Conservation (phyloP, 1,140 invertebrate species). For the Pseudachorutes palmiensis region DNA sequence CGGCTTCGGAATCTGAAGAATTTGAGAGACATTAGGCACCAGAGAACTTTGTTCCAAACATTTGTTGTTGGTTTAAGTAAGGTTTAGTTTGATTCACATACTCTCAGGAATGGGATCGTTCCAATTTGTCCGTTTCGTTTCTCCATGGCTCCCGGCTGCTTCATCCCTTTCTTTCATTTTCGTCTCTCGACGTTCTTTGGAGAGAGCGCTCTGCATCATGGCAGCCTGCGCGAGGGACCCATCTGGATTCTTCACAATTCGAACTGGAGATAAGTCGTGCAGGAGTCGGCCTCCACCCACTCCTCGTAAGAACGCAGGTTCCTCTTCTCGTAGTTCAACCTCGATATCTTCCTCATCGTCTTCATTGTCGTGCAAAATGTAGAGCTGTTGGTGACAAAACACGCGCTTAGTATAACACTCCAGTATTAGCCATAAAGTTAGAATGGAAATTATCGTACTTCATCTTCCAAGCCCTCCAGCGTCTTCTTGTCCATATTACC, state of each 20-base stretch:
- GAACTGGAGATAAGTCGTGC: slow-evolving; percentile 84
- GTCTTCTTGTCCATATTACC: slow-evolving; percentile 77
- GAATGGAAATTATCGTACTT: slow-evolving; percentile 57
- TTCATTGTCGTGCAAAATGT: slow-evolving; percentile 74
- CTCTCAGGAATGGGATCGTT: slow-evolving; percentile 87
- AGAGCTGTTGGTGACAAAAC: slow-evolving; percentile 21
- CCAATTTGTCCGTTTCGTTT: slow-evolving; percentile 78
- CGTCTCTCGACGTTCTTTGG: slow-evolving; percentile 89
- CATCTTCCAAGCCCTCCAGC: slow-evolving; percentile 83
- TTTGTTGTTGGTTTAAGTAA: too few relatives aligned
- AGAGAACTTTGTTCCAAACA: too few relatives aligned
- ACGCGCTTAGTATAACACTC: too few relatives aligned
- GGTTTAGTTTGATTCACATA: too few relatives aligned
- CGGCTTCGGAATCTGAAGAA: slow-evolving; percentile 37
- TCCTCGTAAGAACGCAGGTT: slow-evolving; percentile 86
- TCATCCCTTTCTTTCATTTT: slow-evolving; percentile 87
- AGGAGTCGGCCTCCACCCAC: slow-evolving; percentile 71
- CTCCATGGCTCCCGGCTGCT: slow-evolving; percentile 46
- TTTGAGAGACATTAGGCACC: too few relatives aligned
- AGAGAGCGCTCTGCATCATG: slow-evolving; percentile 97
- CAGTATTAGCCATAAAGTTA: neutral
- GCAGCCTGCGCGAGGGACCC: slow-evolving; percentile 95
- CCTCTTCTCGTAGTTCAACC: slow-evolving; percentile 97
- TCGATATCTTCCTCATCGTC: slow-evolving; percentile 96
- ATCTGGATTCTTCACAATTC: slow-evolving; percentile 99